These are phyloP conservation scores for Podocnemis expansa DNA, from an alignment of 2,113 vertebrate genomes.

Conservation along the genomic window DNA sequence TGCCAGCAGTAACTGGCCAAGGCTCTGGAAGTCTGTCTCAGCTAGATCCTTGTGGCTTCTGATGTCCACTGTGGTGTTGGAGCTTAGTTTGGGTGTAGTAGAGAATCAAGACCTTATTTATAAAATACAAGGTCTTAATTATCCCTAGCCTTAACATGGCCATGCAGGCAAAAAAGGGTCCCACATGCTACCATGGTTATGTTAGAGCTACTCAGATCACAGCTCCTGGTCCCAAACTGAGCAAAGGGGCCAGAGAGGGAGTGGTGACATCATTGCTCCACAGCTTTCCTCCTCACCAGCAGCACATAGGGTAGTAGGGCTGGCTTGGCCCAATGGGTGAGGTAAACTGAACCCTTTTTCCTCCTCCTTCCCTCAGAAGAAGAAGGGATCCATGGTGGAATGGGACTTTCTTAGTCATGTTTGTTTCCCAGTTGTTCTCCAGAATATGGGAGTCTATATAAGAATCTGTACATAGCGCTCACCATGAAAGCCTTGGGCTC, in stretches of 20 bases:
- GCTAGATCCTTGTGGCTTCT: not conserved
- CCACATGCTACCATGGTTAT: not conserved
- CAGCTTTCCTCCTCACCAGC: rapidly evolving
- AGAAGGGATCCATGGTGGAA: not conserved
- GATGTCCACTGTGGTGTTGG: not conserved
- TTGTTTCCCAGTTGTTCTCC: not conserved
- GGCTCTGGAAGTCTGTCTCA: not conserved
- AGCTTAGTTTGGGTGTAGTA: not conserved
- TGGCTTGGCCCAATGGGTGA: not conserved
- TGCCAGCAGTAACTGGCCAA: not conserved
- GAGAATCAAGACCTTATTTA: not conserved
- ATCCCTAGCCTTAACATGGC: rapidly evolving
- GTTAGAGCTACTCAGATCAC: not conserved
- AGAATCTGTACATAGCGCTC: not conserved
- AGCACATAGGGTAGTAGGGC: rapidly evolving
- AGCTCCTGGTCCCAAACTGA: not conserved
- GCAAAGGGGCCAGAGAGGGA: not conserved
- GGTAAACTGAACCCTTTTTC: not conserved
- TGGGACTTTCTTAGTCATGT: rapidly evolving
- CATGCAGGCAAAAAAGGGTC: not conserved
- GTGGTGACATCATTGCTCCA: too few relatives aligned
- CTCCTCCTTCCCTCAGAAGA: not conserved
- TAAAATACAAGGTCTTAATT: not conserved
- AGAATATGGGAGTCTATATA: not conserved
- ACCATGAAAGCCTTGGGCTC: not conserved